phyloP scores from a whole-genome alignment of 2,113 vertebrate genomes.

The Corythornis cristatus region DNA sequence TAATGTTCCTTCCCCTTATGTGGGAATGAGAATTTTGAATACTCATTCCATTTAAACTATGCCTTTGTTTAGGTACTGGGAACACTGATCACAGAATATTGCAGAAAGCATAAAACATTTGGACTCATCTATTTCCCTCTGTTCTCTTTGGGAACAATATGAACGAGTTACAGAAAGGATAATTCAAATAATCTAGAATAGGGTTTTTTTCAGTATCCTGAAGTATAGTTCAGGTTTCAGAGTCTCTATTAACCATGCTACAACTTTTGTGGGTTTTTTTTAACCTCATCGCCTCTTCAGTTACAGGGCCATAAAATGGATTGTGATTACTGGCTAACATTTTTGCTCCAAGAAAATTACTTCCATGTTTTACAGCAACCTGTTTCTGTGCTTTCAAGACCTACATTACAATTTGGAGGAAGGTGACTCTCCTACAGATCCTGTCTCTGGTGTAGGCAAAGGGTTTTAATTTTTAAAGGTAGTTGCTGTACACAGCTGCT shows the following conservation, averaged over 20 bases:
- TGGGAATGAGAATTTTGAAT: background rate
- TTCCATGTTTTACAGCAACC: background rate
- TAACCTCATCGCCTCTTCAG: background rate
- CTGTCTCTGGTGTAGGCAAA: background rate
- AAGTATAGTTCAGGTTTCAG: background rate
- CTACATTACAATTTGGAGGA: background rate
- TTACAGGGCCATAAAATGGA: background rate
- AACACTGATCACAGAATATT: background rate
- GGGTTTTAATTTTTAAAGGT: constrained; percentile 9
- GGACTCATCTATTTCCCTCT: background rate
- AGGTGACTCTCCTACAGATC: background rate
- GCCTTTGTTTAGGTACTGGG: background rate
- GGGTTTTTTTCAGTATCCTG: background rate
- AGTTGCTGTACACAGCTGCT: background rate
- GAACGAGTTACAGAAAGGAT: background rate
- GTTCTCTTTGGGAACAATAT: background rate
- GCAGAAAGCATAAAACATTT: background rate
- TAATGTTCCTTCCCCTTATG: background rate
- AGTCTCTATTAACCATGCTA: background rate
- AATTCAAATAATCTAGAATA: background rate
- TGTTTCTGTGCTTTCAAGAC: background rate
- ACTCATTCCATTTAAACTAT: background rate
- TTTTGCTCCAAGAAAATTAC: background rate
- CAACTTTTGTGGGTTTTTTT: background rate
- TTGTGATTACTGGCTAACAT: background rate